Base-by-base conservation (phyloP, 2,113 vertebrate genomes). In the Pseudois nayaur region DNA sequence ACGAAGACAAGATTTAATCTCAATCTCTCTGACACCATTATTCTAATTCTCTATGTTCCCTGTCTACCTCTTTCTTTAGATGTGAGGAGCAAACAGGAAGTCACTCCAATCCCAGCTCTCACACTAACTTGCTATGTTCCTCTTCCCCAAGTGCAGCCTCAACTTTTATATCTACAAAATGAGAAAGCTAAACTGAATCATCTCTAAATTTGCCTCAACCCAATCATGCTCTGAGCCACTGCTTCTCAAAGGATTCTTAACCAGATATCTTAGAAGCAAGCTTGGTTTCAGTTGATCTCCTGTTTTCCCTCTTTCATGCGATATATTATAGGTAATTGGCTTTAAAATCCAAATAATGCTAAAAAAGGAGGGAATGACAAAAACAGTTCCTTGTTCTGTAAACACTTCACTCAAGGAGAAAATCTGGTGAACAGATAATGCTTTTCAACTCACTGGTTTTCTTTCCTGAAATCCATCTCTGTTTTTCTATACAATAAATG, bases 261-360 rank as follows among this genome's bases (percentile, higher is more conserved):
- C 25, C 55, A 76, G 31, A 1, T 84, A 48, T 83, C 19, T 50
- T 25, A 82, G 64, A 76, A 92, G 33, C 36, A 78, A n/a, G 19
- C 11, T 33, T 81, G 54, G 76, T 40, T 15, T 31, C 64, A 88
- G 48, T 1, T 57, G 45, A 36, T 36, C 27, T 48, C 40, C 16
- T 78, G 40, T 76, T 71, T 1, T 45, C 25, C 29, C 8, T 36
- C 54, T 88, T 78, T 19, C 13, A 76, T 9, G 15, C 3, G 59
- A 43, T 84, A 31, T 64, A 43, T 64, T 82, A 29, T 2, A 91
- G 67, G 83, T 48, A 96, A n/a, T 52, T 74, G 85, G 36, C 43
- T 97, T 91, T 86, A 86, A 93, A 93, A 84, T 79, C 52, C 33
- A 97, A 85, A 23, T 85, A 84, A 92, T 43, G 12, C 57, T 89